Percentiles rank a stretch among this genome's conserved stretches.
Evolutionary conservation across 92 coral and sea anemone genomes (phyloP).

Genomic region (Isaurus tuberculatus): DNA sequence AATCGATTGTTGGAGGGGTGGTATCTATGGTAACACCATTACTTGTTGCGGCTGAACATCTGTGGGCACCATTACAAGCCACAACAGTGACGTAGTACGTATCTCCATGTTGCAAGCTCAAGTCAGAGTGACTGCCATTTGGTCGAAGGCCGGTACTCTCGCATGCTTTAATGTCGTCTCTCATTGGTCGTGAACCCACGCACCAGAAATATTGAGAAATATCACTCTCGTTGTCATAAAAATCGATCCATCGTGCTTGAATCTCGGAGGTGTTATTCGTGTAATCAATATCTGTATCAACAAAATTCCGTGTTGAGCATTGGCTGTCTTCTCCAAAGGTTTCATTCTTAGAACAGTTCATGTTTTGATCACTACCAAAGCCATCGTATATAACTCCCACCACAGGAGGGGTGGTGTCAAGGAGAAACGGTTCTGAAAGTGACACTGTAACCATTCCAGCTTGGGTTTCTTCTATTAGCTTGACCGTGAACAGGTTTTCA

Average conservation of each 20-base stretch:
- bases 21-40: slow-evolving; percentile 83
- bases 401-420: slow-evolving; percentile 90
- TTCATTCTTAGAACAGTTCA: slow-evolving; percentile 87
- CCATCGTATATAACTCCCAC: slow-evolving; percentile 94
- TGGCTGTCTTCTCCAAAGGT: slow-evolving; percentile 94
- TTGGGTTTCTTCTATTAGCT: slow-evolving; percentile 79
- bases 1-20: slow-evolving; percentile 79
- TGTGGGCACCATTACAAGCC: slow-evolving; percentile 85
- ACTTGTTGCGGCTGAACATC: slow-evolving; percentile 78
- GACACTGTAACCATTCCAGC: slow-evolving; percentile 71
- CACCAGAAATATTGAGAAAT: slow-evolving; percentile 89
- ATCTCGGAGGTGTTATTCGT: slow-evolving; percentile 86
- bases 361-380: slow-evolving; percentile 79
- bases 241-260: slow-evolving; percentile 95
- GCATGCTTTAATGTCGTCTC: slow-evolving; percentile 77
- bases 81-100: slow-evolving; percentile 81
- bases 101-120: slow-evolving; percentile 69
- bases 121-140: slow-evolving; percentile 76
- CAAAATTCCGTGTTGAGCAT: slow-evolving; percentile 89
- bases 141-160: slow-evolving; percentile 83
- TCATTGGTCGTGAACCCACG: slow-evolving; percentile 70
- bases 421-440: slow-evolving; percentile 81
- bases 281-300: slow-evolving; percentile 90
- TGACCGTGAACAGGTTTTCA: slow-evolving; percentile 70
- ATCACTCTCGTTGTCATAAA: slow-evolving; percentile 92